phyloP scores from a whole-genome alignment of 2,888 invertebrate genomes.

The Hylaea fasciaria region DNA sequence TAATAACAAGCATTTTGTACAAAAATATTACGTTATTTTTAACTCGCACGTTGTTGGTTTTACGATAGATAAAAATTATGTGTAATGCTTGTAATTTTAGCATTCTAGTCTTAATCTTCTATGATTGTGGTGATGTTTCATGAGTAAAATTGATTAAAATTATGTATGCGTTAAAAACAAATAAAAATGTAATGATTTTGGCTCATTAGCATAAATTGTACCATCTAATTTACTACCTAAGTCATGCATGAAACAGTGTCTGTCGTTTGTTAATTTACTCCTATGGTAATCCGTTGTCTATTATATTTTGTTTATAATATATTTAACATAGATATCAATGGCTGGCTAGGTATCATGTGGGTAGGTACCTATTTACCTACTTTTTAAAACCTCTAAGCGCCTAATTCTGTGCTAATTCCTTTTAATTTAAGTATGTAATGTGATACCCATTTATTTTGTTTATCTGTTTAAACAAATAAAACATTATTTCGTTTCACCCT shows the following conservation, averaged over 20 bases:
- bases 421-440: conserved; percentile 74
- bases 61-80: conserved; percentile 11
- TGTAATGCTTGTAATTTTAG: conserved; percentile 42
- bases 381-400: too few relatives aligned
- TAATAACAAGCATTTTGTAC: conserved; percentile 29
- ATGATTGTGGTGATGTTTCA: conserved; percentile 45
- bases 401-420: too few relatives aligned
- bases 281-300: not conserved
- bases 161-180: conserved; percentile 20
- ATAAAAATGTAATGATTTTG: conserved; percentile 46
- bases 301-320: not conserved
- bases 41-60: conserved; percentile 25
- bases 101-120: conserved; percentile 66
- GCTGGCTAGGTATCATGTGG: too few relatives aligned
- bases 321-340: too few relatives aligned
- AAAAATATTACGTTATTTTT: conserved; percentile 5
- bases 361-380: too few relatives aligned
- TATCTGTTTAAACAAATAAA: conserved; percentile 15
- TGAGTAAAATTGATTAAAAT: conserved; percentile 14
- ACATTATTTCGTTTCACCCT: not conserved
- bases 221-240: not conserved
- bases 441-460: conserved; percentile 60
- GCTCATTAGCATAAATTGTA: conserved; percentile 60
- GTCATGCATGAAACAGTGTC: not conserved
- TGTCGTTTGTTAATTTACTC: conserved; percentile 1